Base-by-base conservation (phyloP, 2,113 vertebrate genomes). In the Euleptes europaea region DNA sequence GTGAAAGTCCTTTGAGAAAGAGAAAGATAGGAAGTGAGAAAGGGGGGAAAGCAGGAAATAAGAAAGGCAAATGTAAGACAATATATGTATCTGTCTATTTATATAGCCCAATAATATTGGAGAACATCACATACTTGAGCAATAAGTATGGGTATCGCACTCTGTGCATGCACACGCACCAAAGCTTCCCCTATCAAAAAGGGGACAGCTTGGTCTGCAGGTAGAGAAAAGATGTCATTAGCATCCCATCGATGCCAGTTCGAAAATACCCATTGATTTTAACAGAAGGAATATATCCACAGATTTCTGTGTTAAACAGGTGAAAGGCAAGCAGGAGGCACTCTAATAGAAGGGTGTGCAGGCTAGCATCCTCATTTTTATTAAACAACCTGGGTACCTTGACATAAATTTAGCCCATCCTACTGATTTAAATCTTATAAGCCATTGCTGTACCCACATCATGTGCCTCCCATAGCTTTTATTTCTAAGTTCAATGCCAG, bases 1-100 rank as follows among this genome's bases (percentile, higher is more conserved):
- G 98, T 90, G 98, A 97, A 92, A 99, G 96, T 95, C 98, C 98
- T 99, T 98, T 89, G 88, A 92, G 72, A 92, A 69, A 92, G 74
- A 82, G 67, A 87, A 71, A 90, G 51, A 76, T 2, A 21, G 9
- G 69, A 83, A 83, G 67, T 86, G 82, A 93, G 91, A 87, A 86
- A 74, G 84, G 82, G 67, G 42, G 11, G 28, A 87, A 82, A 91
- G 31, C 3, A 71, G 66, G 81, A 90, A 85, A 94, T 86, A 89
- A 40, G 92, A 90, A 90, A 92, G 75, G 88, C 84, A 92, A 85
- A 91, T 84, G 91, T 87, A 94, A 44, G 80, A 92, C 92, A 33
- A 71, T 31, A 72, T 33, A 31, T 47, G 5, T 67, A 15, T n/a
- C 38, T 72, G n/a, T 78, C 26, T 38, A 73, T 28, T 74, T 31